A percentile compares a stretch with the other conserved stretches of the same genome.
Evolutionary conservation across 2,888 invertebrate genomes (phyloP).

Genomic region (Ennomos quercinarius): DNA sequence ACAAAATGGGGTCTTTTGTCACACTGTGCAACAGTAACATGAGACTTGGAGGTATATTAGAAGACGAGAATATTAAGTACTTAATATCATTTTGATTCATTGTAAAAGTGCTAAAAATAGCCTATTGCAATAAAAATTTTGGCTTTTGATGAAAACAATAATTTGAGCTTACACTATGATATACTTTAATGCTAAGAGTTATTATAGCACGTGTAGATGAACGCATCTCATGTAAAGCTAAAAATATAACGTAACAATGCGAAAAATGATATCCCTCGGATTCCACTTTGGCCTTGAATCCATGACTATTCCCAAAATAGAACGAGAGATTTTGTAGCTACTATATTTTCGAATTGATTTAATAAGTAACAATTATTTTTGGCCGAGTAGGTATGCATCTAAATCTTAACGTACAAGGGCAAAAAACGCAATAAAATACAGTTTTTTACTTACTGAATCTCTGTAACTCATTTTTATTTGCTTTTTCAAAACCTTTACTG

Average conservation of each 20-base stretch:
- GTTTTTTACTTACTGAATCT: slow-evolving; percentile 66
- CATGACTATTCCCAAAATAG: slow-evolving; percentile 70
- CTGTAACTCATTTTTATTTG: slow-evolving; percentile 72
- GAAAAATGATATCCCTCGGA: slow-evolving; percentile 61
- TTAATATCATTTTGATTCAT: too few species aligned
- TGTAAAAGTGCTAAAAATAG: too few species aligned
- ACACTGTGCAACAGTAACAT: too few species aligned
- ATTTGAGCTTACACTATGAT: too few species aligned
- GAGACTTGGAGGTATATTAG: too few species aligned
- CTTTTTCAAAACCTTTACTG: neutral
- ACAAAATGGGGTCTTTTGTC: too few species aligned
- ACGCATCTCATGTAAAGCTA: slow-evolving; percentile 16
- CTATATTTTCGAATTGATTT: slow-evolving; percentile 46
- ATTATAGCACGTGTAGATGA: slow-evolving; percentile 3
- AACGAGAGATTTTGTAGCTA: slow-evolving; percentile 44
- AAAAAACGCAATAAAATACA: neutral
- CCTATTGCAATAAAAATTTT: too few species aligned
- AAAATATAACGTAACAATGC: slow-evolving; percentile 42
- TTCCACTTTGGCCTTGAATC: slow-evolving; percentile 66
- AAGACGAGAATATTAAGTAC: too few species aligned
- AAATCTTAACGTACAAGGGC: too few species aligned
- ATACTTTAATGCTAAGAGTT: neutral
- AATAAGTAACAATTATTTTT: too few species aligned
- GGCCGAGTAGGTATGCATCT: too few species aligned
- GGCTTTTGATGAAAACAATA: too few species aligned